phyloP scores from a whole-genome alignment of 2,888 invertebrate species.

The Pterostichus madidus region DNA sequence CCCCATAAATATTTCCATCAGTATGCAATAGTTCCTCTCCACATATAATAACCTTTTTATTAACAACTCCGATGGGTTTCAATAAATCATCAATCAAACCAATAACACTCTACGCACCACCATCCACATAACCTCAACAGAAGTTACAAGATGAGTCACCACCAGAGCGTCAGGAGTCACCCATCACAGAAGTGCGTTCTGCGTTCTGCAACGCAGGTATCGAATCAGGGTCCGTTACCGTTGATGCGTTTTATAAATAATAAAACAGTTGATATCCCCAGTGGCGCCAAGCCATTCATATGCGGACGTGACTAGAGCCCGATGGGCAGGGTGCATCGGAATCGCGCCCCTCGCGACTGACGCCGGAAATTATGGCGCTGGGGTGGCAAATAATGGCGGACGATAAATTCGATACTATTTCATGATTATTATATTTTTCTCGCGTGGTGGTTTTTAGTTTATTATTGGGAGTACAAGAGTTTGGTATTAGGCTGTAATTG shows the following conservation, averaged over 20 bases:
- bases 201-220: slow-evolving; percentile 18
- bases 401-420: slow-evolving; percentile 48
- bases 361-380: slow-evolving; percentile 39
- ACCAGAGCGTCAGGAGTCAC: not conserved
- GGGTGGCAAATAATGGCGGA: slow-evolving; percentile 21
- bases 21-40: not conserved
- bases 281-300: slow-evolving; percentile 34
- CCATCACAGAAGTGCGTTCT: not conserved
- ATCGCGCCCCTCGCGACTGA: slow-evolving; percentile 24
- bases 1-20: slow-evolving; percentile 41
- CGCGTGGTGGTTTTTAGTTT: slow-evolving; percentile 35
- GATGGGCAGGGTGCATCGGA: slow-evolving; percentile 6
- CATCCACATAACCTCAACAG: slow-evolving; percentile 25
- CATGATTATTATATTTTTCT: slow-evolving; percentile 45
- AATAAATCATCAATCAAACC: slow-evolving; percentile 31
- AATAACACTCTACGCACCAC: slow-evolving; percentile 8
- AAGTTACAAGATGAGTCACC: slow-evolving; percentile 28
- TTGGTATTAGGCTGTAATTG: slow-evolving; percentile 38
- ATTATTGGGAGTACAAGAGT: slow-evolving; percentile 42
- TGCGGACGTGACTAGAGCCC: slow-evolving; percentile 3
- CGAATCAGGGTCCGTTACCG: slow-evolving; percentile 13
- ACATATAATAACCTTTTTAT: slow-evolving; percentile 29
- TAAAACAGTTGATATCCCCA: slow-evolving; percentile 32
- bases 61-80: slow-evolving; percentile 33
- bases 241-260: slow-evolving; percentile 51